These are phyloP conservation scores for Ganaspis sp. DNA, from an alignment of 1,140 invertebrate species.

Conservation along the genomic window DNA sequence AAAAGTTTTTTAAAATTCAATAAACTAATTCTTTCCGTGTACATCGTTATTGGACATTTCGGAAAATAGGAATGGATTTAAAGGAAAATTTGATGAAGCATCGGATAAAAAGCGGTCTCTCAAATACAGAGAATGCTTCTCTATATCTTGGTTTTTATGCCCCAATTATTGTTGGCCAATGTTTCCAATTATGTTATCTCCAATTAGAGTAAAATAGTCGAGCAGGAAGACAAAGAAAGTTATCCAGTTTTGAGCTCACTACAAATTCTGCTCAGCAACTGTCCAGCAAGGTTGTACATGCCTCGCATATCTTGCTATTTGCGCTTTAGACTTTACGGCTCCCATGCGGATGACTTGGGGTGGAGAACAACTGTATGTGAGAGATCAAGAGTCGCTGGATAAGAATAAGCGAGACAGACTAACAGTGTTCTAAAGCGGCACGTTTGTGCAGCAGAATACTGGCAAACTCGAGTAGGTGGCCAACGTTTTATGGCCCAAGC, in stretches of 20 bases:
- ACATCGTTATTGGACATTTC: too few relatives aligned
- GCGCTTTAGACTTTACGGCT: conserved; percentile 66
- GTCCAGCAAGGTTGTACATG: conserved; percentile 54
- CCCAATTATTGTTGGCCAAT: conserved; percentile 3
- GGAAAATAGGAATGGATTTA: too few relatives aligned
- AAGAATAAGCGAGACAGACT: conserved; percentile 40
- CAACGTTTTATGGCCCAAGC: conserved; percentile 67
- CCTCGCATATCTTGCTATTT: conserved; percentile 66
- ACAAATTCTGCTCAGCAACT: conserved; percentile 58
- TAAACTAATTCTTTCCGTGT: too few relatives aligned
- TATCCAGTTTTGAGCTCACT: conserved; percentile 59
- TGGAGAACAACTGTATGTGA: conserved; percentile 40
- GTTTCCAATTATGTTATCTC: background rate
- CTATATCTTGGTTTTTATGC: background rate
- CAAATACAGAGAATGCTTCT: background rate
- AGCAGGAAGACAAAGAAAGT: conserved; percentile 45
- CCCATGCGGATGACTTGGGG: conserved; percentile 56
- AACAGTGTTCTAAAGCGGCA: conserved; percentile 63
- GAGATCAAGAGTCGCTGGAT: conserved; percentile 29
- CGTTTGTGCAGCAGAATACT: conserved; percentile 56
- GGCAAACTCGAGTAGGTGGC: conserved; percentile 48
- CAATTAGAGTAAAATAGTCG: conserved; percentile 5
- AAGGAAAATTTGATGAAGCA: too few relatives aligned
- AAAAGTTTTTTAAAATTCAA: too few relatives aligned
- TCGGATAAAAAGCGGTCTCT: background rate